phyloP scores from a whole-genome alignment of 1,140 invertebrate species.

The Drosophila nannoptera region DNA sequence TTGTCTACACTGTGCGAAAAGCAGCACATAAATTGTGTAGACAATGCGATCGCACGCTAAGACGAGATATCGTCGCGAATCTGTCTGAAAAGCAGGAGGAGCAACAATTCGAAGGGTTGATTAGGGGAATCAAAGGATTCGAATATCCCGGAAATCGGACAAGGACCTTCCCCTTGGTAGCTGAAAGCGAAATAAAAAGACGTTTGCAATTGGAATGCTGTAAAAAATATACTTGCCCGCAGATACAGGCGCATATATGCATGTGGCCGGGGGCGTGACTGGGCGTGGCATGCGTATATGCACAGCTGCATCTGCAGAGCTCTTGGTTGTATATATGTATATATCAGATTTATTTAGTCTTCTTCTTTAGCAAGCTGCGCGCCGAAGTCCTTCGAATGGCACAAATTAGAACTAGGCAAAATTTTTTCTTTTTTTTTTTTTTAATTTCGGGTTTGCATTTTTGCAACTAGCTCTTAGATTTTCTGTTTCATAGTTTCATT shows the following conservation, averaged over 20 bases:
- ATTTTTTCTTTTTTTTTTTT: constrained; percentile 22
- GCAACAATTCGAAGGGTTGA: too few species aligned
- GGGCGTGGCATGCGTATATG: not conserved
- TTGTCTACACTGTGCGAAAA: constrained; percentile 8
- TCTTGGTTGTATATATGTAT: constrained; percentile 42
- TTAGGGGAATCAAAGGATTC: too few species aligned
- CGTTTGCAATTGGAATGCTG: constrained; percentile 57
- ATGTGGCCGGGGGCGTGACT: not conserved
- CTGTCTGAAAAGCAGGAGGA: too few species aligned
- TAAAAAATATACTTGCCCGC: constrained; percentile 66
- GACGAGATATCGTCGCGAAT: too few species aligned
- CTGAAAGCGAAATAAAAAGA: constrained; percentile 29
- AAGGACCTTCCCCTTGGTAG: too few species aligned
- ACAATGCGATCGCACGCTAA: too few species aligned
- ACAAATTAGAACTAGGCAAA: constrained; percentile 28
- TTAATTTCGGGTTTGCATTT: constrained; percentile 9
- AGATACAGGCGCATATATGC: constrained; percentile 15
- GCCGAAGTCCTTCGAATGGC: constrained; percentile 51
- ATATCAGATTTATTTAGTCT: constrained; percentile 73
- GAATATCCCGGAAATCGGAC: too few species aligned
- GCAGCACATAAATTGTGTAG: not conserved
- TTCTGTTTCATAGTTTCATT: constrained; percentile 28
- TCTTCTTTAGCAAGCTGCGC: constrained; percentile 60
- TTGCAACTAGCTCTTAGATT: constrained; percentile 15
- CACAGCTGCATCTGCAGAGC: not conserved